Evolutionary conservation across 2,888 invertebrate genomes (phyloP), one percentile per base, ranked within the genome.

Genomic region (Leucophora obtusa): DNA sequence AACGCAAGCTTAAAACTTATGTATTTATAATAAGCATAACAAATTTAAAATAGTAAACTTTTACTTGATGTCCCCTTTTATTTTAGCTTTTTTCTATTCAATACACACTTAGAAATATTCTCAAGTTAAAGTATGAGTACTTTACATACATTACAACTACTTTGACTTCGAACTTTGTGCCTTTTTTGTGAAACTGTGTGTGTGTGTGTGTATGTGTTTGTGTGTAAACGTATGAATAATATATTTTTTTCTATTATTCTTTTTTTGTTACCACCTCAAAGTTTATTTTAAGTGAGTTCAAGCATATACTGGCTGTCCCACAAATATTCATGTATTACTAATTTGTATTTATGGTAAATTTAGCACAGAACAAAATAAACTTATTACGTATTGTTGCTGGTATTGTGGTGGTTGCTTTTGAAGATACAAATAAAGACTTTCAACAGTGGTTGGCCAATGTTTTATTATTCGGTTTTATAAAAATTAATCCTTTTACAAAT

Each of bases 311-410:
- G 51, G 53, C 18, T 68, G 60, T 60, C 60, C 74, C 60, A 62
- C 68, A 74, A 68, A 74, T 68, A 68, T 74, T 62, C 74, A 68
- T 65, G 35, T 59, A 51, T 11, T 28, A 56, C 63, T 62, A 74
- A 74, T 74, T 74, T 68, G 54, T 68, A 68, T 74, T 74, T 68
- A 74, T 74, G 68, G 68, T 33, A 68, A 74, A 74, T 74, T 74
- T 74, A 43, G 33, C 54, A 43, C 43, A 51, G 28, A n/a, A 60
- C 43, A 47, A 6, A 47, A 59, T 53, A 59, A 60, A 59, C 1
- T 50, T 75, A 4, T 33, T 33, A 28, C 6, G 28, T 6, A 3
- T 33, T 15, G 10, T 47, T 47, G n/a, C n/a, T 47, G 43, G 11
- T 14, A 11, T 35, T n/a, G n/a, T n/a, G 2, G 11, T 43, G 43